Percentiles rank a stretch among this genome's conserved stretches.
These are phyloP conservation scores for Dolichopus griseipennis DNA, from an alignment of 2,888 invertebrate species.

Conservation along the genomic window DNA sequence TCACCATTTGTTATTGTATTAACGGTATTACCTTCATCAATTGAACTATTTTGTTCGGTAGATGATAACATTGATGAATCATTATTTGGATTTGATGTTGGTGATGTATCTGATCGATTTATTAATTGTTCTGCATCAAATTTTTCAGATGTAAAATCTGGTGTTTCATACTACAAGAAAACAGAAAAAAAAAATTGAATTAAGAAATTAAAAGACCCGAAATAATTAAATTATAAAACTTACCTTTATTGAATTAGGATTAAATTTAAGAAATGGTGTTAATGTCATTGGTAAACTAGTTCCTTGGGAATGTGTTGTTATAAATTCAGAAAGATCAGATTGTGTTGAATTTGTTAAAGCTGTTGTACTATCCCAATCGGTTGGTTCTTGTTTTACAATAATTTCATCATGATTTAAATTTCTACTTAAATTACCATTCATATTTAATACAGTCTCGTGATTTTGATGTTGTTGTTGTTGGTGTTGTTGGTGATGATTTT, in stretches of 20 bases:
- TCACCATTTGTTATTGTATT: slow-evolving; percentile 12
- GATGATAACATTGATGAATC: slow-evolving; percentile 4
- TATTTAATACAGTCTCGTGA: slow-evolving; percentile 20
- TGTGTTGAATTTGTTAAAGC: slow-evolving; percentile 32
- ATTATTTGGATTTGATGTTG: not conserved
- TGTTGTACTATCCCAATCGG: slow-evolving; percentile 37
- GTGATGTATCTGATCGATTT: not conserved
- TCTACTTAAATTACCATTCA: not conserved
- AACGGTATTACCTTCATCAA: not conserved
- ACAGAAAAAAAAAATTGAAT: not conserved
- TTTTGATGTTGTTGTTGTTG: slow-evolving; percentile 19
- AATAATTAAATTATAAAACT: not conserved
- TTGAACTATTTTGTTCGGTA: not conserved
- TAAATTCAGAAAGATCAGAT: slow-evolving; percentile 46
- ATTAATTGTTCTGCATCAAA: not conserved
- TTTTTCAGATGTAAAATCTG: slow-evolving; percentile 9
- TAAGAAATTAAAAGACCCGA: not conserved
- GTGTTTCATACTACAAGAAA: slow-evolving; percentile 8
- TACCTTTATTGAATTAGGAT: slow-evolving; percentile 44
- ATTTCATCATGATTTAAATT: slow-evolving; percentile 21
- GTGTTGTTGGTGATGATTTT: slow-evolving; percentile 18
- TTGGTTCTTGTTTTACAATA: slow-evolving; percentile 37
- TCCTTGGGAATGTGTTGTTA: slow-evolving; percentile 44
- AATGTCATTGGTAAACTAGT: slow-evolving; percentile 50
- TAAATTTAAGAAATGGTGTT: slow-evolving; percentile 57